Base-by-base conservation (phyloP, 2,797 vertebrate genomes). In the Orestias chungarensis region DNA sequence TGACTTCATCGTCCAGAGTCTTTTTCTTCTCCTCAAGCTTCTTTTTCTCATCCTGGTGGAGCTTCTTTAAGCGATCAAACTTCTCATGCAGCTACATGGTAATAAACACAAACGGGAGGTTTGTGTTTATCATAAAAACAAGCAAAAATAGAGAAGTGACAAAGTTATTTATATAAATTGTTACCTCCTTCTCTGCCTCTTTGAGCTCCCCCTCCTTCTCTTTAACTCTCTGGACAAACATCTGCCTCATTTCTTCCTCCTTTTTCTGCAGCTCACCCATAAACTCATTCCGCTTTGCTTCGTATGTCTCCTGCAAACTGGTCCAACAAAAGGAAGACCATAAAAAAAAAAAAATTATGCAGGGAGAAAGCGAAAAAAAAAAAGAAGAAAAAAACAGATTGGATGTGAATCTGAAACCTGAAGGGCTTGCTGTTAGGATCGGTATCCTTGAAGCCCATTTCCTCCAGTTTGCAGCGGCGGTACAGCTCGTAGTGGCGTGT, bases 361-460 rank as follows among this genome's bases (percentile, higher is more conserved):
- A 31, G 40, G 8, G 23, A 18, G 23, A 52, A 38, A 74, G 20
- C 1, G 9, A 10, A 29, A 27, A 17, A n/a, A 46, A 10, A 29
- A 27, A 17, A n/a, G 42, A 64, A 27, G 15, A 6, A 66, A 40
- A 42, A 55, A 33, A 1, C 25, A 64, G 12, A 11, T 44, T 17
- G 47, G 68, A 25, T 33, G 5, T 6, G 12, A 8, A 38, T 54
- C 40, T 27, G 7, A 54, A 78, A 99, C 98, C 98, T 99, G 94
- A 99, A 99, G 47, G 98, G 98, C 79, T 99, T 99, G 95, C 96
- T 96, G 93, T 99, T 98, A 2, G 98, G 98, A 81, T 99, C 97
- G 0, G 97, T 99, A 92, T 99, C 98, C 90, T 99, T 97, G 77
- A 99, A 99, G 62, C 98, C 98, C 98, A 99, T 99, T 93, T 99